Evolutionary conservation across 64 coral and sea anemone species (phyloP), one percentile per base, ranked within the genome.

Genomic region (Montipora sp.): DNA sequence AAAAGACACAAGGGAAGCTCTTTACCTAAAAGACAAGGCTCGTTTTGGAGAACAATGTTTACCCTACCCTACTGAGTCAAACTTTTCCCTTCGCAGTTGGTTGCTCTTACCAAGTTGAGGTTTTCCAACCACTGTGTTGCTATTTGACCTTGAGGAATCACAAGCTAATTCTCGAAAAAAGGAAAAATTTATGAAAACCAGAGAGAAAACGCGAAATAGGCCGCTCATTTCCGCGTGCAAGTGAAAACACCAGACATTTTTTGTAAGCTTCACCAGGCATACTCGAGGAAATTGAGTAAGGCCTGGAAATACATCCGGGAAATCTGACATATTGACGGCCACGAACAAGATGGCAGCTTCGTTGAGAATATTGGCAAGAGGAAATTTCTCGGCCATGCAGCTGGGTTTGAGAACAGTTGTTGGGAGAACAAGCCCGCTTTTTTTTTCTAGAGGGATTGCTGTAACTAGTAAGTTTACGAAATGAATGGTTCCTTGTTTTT

Each of bases 101-200:
- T n/a, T 82, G 57, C 51, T 46, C 90, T 83, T 82, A 91, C 90
- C 90, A 47, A 91, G 90, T 81, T 91, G n/a, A 75, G 90, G 90
- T 49, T 80, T 83, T 48, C 90, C 90, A 20, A 91, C 79, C 11
- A 75, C 18, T 8, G 90, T 91, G 24, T 73, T 58, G 16, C 79
- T 91, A 83, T 84, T 78, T 61, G 5, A 63, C 47, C 18, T 43
- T 50, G 47, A 85, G 20, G 82, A 85, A 22, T 72, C 19, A 51
- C 61, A 46, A 70, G 19, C 45, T 48, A 63, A 14, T 85, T 22
- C 63, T 70, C 4, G 43, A 71, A 48, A 49, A 19, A 19, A 50
- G n/a, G 9, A 2, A 70, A 72, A 70, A 43, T 16, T 21, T 48
- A 85, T 21, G 2, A 85, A n/a, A 48, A 48, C 15, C 13, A 43